These are phyloP conservation scores for Rhyzopertha dominica DNA, from an alignment of 1,140 invertebrate genomes.

Conservation along the genomic window DNA sequence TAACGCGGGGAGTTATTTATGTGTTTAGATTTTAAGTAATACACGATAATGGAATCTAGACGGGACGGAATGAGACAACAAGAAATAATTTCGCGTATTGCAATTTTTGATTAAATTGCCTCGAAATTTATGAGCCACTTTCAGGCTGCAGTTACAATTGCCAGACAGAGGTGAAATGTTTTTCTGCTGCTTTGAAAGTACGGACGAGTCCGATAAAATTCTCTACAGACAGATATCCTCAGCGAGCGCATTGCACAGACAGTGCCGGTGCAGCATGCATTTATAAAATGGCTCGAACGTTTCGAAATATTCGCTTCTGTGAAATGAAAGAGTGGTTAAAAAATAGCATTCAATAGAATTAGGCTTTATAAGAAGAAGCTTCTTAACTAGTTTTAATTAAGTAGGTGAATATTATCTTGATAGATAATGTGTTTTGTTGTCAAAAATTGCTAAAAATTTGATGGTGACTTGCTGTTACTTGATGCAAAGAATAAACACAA, in stretches of 20 bases:
- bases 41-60: slow-evolving; percentile 28
- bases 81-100: too few relatives aligned
- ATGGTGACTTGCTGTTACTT: too few relatives aligned
- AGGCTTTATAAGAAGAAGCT: too few relatives aligned
- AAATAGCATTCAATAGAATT: too few relatives aligned
- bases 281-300: background rate
- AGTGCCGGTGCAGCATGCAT: slow-evolving; percentile 2
- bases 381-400: too few relatives aligned
- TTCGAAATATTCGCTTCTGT: background rate
- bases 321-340: slow-evolving; percentile 1
- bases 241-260: slow-evolving; percentile 10
- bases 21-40: slow-evolving; percentile 37
- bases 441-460: too few relatives aligned
- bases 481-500: too few relatives aligned
- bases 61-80: background rate
- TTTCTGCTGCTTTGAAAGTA: slow-evolving; percentile 6
- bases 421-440: too few relatives aligned
- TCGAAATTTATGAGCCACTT: slow-evolving; percentile 27
- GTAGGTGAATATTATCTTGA: too few relatives aligned
- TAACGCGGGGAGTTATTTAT: slow-evolving; percentile 30
- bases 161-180: too few relatives aligned
- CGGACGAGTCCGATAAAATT: slow-evolving; percentile 7
- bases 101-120: slow-evolving; percentile 38
- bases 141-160: slow-evolving; percentile 13
- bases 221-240: slow-evolving; percentile 11